These are phyloP conservation scores for Microctonus aethiopoides DNA, from an alignment of 2,888 invertebrate genomes.

Conservation along the genomic window DNA sequence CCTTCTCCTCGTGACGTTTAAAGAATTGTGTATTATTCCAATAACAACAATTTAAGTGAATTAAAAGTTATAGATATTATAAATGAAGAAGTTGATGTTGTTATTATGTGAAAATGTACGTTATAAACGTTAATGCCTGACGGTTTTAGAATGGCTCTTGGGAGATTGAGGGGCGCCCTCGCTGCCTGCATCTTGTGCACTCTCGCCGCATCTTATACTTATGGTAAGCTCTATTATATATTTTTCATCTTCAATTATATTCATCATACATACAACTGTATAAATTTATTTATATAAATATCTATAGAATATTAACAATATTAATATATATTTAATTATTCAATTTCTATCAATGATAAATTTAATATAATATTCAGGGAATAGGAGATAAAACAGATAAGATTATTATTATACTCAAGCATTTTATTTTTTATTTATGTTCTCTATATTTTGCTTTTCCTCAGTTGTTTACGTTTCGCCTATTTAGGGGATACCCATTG, in stretches of 20 bases:
- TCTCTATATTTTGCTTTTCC: constrained; percentile 1
- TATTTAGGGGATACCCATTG: constrained; percentile 13
- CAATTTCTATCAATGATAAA: no score
- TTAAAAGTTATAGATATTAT: constrained; percentile 6
- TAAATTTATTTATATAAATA: no score
- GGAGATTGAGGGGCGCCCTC: constrained; percentile 48
- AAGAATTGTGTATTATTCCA: background rate
- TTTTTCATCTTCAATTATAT: background rate
- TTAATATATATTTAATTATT: no score
- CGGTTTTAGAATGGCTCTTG: constrained; percentile 53
- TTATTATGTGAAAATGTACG: constrained; percentile 41
- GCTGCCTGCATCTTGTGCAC: constrained; percentile 49
- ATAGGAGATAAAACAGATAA: background rate
- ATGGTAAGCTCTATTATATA: constrained; percentile 25
- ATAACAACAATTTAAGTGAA: background rate
- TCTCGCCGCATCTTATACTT: constrained; percentile 42
- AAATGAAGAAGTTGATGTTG: constrained; percentile 15
- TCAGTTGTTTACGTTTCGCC: constrained; percentile 27
- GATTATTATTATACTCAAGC: background rate
- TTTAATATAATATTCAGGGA: no score
- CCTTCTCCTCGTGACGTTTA: constrained; percentile 16
- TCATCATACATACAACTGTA: background rate
- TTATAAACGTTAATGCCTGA: constrained; percentile 37
- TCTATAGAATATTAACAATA: no score
- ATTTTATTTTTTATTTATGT: background rate